These are phyloP conservation scores for Torymus aiolomorphi DNA, from an alignment of 2,888 invertebrate genomes.

Conservation along the genomic window DNA sequence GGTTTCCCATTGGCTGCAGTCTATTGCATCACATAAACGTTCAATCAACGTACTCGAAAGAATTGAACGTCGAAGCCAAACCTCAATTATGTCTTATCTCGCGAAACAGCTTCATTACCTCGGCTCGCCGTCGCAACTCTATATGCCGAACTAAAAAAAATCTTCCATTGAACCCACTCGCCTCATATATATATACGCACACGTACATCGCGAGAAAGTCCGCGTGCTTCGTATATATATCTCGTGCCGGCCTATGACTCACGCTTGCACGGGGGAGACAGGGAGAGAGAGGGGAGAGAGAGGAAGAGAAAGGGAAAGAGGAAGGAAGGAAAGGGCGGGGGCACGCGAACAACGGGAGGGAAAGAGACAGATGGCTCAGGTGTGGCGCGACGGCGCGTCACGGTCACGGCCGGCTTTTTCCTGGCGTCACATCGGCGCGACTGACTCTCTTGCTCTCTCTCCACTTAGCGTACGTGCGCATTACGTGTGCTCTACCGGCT, in stretches of 20 bases:
- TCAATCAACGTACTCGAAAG: no score
- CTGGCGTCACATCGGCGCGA: neutral
- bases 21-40: no score
- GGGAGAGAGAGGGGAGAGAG: neutral
- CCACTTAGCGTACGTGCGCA: neutral
- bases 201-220: neutral
- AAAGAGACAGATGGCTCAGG: constrained; percentile 43
- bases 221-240: no score
- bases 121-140: neutral
- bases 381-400: constrained; percentile 46
- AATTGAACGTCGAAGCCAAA: neutral
- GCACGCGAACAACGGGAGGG: neutral
- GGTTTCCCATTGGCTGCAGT: no score
- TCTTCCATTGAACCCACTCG: constrained; percentile 23
- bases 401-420: constrained; percentile 38
- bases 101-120: constrained; percentile 40
- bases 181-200: neutral
- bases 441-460: neutral
- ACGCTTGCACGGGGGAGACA: constrained; percentile 15
- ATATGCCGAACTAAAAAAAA: neutral
- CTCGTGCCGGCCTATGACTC: constrained; percentile 36
- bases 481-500: neutral
- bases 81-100: constrained; percentile 28
- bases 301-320: neutral
- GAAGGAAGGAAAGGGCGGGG: neutral